Evolutionary conservation across 1,140 invertebrate genomes (phyloP), one percentile per base, ranked within the genome.

Genomic region (Coelopa frigida): DNA sequence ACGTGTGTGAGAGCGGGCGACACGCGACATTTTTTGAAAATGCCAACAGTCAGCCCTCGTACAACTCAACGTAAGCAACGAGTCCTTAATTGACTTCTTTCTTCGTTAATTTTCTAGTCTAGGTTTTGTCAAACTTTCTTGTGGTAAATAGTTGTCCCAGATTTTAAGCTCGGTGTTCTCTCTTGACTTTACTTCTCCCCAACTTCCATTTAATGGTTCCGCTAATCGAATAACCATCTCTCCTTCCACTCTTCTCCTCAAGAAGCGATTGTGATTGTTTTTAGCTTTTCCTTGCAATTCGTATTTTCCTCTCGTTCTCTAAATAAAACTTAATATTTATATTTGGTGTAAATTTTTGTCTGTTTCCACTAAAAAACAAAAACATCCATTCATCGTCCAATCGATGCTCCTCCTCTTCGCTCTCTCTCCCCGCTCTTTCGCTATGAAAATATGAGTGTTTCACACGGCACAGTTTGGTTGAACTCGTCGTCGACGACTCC

Each of bases 401-500:
- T 4, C 12, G 26, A 11, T 14, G 14, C 43, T 3, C 48, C 43
- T 49, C n/a, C 17, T 44, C 21, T 44, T 33, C 37, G 15, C 14
- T 22, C 35, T 29, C 15, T 18, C 18, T 5, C 22, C 27, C 49
- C 48, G 50, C 14, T 43, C 38, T 47, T 49, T 47, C 44, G 48
- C 42, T 44, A 44, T 35, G 40, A 38, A 21, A 49, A 40, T 33
- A 31, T 37, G 60, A 61, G 62, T 66, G 62, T 66, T 66, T 63
- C 35, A 66, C 62, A 65, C 62, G 62, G 62, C 62, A 66, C 62
- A 66, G 59, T 65, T 54, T 59, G 59, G 52, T 48, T 47, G 12
- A 27, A 17, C 12, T 48, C 46, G 26, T 39, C n/a, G 5, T 31
- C 37, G 29, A 14, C 47, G 18, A 12, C n/a, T n/a, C n/a, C n/a